phyloP scores from a whole-genome alignment of 2,797 vertebrate species.

The Acipenser transmontanus region DNA sequence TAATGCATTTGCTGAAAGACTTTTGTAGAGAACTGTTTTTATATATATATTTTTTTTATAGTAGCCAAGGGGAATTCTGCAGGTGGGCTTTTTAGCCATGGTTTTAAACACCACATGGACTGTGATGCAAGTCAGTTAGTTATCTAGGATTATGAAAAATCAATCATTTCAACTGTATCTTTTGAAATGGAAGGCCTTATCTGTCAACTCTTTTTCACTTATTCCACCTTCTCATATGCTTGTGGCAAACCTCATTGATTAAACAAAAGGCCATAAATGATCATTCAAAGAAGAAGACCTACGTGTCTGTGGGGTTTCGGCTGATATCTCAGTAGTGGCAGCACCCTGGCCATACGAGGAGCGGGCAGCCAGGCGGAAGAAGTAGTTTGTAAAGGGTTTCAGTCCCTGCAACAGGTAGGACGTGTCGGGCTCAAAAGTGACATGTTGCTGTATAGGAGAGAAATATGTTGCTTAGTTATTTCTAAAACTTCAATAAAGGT shows the following conservation, averaged over 20 bases:
- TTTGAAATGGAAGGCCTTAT: background rate
- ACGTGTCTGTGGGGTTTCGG: conserved; percentile 98
- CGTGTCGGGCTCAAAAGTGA: conserved; percentile 84
- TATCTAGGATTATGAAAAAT: too few species aligned
- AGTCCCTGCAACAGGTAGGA: conserved; percentile 89
- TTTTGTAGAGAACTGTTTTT: too few species aligned
- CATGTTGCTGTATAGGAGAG: conserved; percentile 66
- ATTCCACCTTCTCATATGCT: conserved; percentile 1
- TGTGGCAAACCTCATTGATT: background rate
- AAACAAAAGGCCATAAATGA: conserved; percentile 19
- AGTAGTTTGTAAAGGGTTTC: conserved; percentile 91
- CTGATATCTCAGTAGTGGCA: conserved; percentile 91
- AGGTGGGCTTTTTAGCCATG: too few species aligned
- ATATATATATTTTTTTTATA: too few species aligned
- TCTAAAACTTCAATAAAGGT: too few species aligned
- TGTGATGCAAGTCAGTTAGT: too few species aligned
- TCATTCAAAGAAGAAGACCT: conserved; percentile 77
- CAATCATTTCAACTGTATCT: too few species aligned
- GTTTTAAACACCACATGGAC: too few species aligned
- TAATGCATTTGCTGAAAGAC: too few species aligned
- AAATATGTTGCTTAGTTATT: conserved; percentile 6
- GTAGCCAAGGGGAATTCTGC: too few species aligned
- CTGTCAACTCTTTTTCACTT: background rate
- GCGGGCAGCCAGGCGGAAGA: conserved; percentile 87
- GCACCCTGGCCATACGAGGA: conserved; percentile 91